Base-by-base conservation (phyloP, 2,113 vertebrate genomes). In the Mesocricetus auratus region DNA sequence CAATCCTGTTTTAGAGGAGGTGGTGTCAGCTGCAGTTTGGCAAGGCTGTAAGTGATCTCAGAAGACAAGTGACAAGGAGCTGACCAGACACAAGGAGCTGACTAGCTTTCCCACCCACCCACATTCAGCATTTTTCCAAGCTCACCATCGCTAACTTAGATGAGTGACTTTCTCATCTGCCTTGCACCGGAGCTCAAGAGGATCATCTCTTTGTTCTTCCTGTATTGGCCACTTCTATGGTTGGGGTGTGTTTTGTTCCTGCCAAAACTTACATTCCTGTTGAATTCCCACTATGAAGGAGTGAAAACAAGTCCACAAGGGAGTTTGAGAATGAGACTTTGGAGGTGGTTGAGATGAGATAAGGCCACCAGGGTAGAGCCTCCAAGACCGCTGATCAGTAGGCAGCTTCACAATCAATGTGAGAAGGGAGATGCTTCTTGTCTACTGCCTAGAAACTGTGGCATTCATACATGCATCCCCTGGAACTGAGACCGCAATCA, bases 151-250 rank as follows among this genome's bases (percentile, higher is more conserved):
- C 8, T 79, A 42, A 21, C 13, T n/a, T 56, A 21, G 4, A 47
- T 29, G 22, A 91, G 60, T 45, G 45, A 33, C 39, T 15, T 91
- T 89, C 36, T 75, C 69, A 45, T 39, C 19, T 31, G 21, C 50
- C 33, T 92, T 77, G 81, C 47, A 87, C 39, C 86, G 69, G 4
- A 73, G 24, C 42, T 86, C 90, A 53, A 89, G 47, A 86, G 58
- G 53, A 85, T 9, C 36, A 36, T 9, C 53, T 94, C 96, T 97
- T 96, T 31, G 45, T 97, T 95, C 85, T 96, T 7, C 71, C 98
- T 97, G 97, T 86, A 83, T 36, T 92, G 83, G 7, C 3, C 79
- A 39, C 85, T 78, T 1, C 87, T 74, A 7, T 36, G 3, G 8
- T 39, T 74, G 33, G 29, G 7, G 24, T 21, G 7, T 69, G n/a